Conservation (phyloP, 2,113 vertebrate genomes). For the Colistium nudipinnis region DNA sequence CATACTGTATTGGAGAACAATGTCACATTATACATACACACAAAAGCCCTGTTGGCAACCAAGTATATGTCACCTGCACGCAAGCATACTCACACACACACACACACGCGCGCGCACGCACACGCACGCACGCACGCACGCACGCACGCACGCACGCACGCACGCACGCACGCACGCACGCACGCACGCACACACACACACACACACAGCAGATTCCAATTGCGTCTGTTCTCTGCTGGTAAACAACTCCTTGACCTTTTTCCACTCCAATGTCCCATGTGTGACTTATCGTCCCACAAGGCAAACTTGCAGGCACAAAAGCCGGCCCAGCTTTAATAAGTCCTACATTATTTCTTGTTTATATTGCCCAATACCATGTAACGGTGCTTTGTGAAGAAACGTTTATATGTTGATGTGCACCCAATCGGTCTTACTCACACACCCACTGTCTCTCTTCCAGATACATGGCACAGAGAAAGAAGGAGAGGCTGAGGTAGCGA, state of each 20-base stretch:
- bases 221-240: slow-evolving; percentile 33
- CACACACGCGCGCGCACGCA: no score
- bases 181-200: not conserved
- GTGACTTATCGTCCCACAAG: slow-evolving; percentile 49
- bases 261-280: slow-evolving; percentile 40
- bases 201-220: slow-evolving; percentile 30
- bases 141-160: no score
- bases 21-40: no score
- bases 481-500: slow-evolving; percentile 18
- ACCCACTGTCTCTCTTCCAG: slow-evolving; percentile 26
- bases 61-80: no score
- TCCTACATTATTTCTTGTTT: not conserved
- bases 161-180: not conserved
- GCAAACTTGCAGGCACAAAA: slow-evolving; percentile 12
- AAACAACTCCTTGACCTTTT: slow-evolving; percentile 59
- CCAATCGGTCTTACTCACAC: slow-evolving; percentile 6
- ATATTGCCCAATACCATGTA: not conserved
- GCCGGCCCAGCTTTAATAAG: not conserved
- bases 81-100: no score
- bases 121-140: no score
- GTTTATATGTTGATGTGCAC: not conserved
- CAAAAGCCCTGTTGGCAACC: no score
- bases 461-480: slow-evolving; percentile 16
- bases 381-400: not conserved
- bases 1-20: no score